Conservation (phyloP, 2,888 invertebrate genomes). For the Muschampia plurimacula region DNA sequence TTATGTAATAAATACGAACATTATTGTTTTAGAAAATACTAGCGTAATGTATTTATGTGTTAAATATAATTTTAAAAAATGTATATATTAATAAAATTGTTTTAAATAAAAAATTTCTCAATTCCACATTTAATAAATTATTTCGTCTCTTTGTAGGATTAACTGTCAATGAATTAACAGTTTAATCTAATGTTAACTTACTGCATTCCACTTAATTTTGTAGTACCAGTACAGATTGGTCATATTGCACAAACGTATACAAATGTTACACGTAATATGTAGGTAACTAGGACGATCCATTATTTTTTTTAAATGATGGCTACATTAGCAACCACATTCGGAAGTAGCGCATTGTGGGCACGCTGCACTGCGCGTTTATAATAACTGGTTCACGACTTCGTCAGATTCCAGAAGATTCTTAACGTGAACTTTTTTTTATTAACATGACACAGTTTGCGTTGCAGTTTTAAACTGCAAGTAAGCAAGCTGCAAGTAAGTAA, state of each 20-base stretch:
- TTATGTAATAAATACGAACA: background rate
- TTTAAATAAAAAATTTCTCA: too few species aligned
- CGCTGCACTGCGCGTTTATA: constrained; percentile 39
- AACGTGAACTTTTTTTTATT: background rate
- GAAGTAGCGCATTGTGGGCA: constrained; percentile 57
- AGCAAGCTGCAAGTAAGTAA: background rate
- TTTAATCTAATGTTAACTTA: too few species aligned
- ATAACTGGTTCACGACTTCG: constrained; percentile 16
- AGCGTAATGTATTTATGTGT: too few species aligned
- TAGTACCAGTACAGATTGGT: too few species aligned
- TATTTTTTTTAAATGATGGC: constrained; percentile 7
- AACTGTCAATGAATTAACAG: too few species aligned
- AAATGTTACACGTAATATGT: background rate
- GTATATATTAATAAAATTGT: too few species aligned
- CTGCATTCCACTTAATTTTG: too few species aligned
- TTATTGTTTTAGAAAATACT: too few species aligned
- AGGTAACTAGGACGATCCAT: background rate
- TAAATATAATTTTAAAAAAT: too few species aligned
- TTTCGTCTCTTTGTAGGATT: too few species aligned
- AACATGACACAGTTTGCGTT: constrained; percentile 1
- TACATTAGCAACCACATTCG: constrained; percentile 49
- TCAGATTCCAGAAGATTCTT: constrained; percentile 15
- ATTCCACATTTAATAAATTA: too few species aligned
- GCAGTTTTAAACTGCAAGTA: background rate
- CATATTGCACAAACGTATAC: background rate